Conservation (phyloP, 2,888 invertebrate genomes). For the Anodontia alba region DNA sequence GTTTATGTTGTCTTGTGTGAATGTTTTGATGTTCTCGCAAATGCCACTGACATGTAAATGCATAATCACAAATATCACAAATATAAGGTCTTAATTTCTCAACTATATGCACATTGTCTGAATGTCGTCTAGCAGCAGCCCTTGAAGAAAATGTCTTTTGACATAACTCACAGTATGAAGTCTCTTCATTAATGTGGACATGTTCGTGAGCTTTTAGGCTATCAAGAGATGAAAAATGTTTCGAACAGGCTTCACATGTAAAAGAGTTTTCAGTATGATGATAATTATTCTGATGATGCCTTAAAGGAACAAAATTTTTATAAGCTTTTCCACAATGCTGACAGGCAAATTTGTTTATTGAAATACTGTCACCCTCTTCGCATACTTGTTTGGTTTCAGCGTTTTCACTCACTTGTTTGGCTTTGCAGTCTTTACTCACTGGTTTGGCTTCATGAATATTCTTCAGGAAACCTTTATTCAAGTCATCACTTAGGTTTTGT, state of each 20-base stretch:
- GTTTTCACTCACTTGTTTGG: no score
- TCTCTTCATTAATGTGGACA: background rate
- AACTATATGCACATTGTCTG: slow-evolving; percentile 49
- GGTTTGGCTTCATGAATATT: no score
- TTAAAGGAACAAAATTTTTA: background rate
- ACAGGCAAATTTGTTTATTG: background rate
- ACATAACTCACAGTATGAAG: slow-evolving; percentile 43
- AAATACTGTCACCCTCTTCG: no score
- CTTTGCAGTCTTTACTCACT: no score
- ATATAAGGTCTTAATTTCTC: slow-evolving; percentile 46
- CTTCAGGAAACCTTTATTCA: no score
- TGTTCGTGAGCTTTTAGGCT: background rate
- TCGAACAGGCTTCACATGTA: background rate
- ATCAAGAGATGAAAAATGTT: background rate
- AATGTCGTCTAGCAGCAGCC: slow-evolving; percentile 43
- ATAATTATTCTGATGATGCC: background rate
- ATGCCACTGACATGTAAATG: slow-evolving; percentile 55
- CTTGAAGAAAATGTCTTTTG: slow-evolving; percentile 49
- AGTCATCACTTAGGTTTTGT: no score
- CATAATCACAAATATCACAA: slow-evolving; percentile 54
- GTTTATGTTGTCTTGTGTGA: slow-evolving; percentile 55
- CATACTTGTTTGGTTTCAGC: no score
- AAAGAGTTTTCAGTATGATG: background rate
- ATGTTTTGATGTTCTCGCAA: slow-evolving; percentile 49
- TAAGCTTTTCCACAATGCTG: background rate